Base-by-base conservation (phyloP, 2,113 vertebrate genomes). In the Harpagus bidentatus region DNA sequence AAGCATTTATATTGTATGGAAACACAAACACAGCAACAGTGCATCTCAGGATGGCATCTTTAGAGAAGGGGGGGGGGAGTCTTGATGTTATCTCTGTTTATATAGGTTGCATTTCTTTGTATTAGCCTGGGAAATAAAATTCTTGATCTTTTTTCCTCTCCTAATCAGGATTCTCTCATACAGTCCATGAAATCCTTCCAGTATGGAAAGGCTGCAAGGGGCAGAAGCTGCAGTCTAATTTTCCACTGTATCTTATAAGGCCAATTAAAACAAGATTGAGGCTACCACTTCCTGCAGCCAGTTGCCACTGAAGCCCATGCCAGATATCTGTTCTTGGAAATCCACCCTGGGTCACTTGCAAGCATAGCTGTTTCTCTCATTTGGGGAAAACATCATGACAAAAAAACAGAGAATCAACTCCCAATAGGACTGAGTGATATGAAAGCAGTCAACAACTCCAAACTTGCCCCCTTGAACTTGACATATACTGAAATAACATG, bases 11-110 rank as follows among this genome's bases (percentile, higher is more conserved):
- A 20, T 76, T 36, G 31, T 19, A 85, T 55, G 42, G 85, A 92
- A 95, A 96, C 48, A 96, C 42, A 96, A 96, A 95, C 69, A 96
- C 42, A 66, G 72, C 79, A 95, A 85, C 45, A 81, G 56, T 45
- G 63, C 45, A 80, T 78, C 53, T 91, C 72, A 90, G 50, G 26
- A 84, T 79, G 83, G 66, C 80, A 93, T 42, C 82, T 62, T 81
- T 61, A 65, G 48, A 72, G 45, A 92, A 94, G 28, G 7, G 40
- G 9, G 28, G 7, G 61, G 9, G 20, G 23, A 34, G 18, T 6
- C 42, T 45, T 82, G 20, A 26, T 50, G 94, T 95, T 83, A 38
- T 93, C 56, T 31, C 91, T 52, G 83, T 89, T 89, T 82, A 67
- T 74, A 61, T 56, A 50, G 23, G 52, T 89, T 95, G 70, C 43